Evolutionary conservation across 2,888 invertebrate species (phyloP).

Genomic region (Schizotus pectinicornis): DNA sequence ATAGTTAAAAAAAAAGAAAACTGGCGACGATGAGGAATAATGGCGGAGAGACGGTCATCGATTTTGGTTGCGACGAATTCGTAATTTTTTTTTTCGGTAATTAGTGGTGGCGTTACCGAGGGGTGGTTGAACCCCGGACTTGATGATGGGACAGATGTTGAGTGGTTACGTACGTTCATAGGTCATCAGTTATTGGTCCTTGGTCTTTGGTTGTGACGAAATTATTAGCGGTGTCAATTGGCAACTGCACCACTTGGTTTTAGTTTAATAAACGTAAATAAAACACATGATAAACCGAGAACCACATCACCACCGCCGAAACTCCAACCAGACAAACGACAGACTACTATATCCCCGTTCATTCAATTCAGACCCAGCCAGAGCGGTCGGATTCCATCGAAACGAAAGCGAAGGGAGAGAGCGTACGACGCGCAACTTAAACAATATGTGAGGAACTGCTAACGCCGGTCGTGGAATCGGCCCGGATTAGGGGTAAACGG

Average conservation of each 20-base stretch:
- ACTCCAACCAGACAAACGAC: slow-evolving; percentile 29
- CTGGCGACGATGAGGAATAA: too few relatives aligned
- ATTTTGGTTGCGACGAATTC: too few relatives aligned
- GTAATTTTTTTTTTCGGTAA: too few relatives aligned
- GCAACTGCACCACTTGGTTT: slow-evolving; percentile 2
- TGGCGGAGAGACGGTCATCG: too few relatives aligned
- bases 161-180: too few relatives aligned
- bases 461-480: slow-evolving; percentile 5
- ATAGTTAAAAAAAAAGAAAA: slow-evolving; percentile 13
- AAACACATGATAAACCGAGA: slow-evolving; percentile 17
- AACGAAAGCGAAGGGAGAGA: slow-evolving; percentile 33
- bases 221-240: too few relatives aligned
- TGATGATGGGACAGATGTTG: too few relatives aligned
- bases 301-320: slow-evolving; percentile 25
- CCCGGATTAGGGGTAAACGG: slow-evolving; percentile 2
- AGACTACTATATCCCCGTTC: slow-evolving; percentile 26
- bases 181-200: too few relatives aligned
- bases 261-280: not conserved
- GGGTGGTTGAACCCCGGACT: too few relatives aligned
- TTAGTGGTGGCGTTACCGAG: too few relatives aligned
- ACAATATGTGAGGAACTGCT: slow-evolving; percentile 25
- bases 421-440: slow-evolving; percentile 25
- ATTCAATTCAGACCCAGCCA: slow-evolving; percentile 22
- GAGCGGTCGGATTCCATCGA: slow-evolving; percentile 31
- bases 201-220: too few relatives aligned